Conservation (phyloP, 1,140 invertebrate genomes). For the Leptopilina clavipes region DNA sequence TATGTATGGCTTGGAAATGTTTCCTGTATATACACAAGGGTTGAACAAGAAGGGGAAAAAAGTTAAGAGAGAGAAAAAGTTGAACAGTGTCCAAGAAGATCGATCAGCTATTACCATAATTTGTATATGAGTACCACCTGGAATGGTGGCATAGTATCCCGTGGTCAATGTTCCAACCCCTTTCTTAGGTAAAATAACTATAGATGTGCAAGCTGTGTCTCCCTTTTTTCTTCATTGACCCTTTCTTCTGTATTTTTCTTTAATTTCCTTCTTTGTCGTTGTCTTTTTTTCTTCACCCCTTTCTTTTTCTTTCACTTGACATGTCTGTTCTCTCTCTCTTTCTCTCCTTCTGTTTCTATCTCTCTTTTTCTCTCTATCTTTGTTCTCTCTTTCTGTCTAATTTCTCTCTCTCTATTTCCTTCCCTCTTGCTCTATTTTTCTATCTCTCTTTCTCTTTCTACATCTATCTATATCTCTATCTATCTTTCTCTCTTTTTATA, state of each 20-base stretch:
- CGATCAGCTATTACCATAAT: constrained; percentile 46
- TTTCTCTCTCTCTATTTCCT: neutral
- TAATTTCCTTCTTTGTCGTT: neutral
- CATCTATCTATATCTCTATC: too few relatives aligned
- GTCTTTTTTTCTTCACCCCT: constrained; percentile 5
- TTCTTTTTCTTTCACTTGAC: constrained; percentile 11
- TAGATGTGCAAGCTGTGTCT: neutral
- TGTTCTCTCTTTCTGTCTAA: too few relatives aligned
- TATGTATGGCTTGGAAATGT: neutral
- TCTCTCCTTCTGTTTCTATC: neutral
- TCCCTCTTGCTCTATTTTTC: too few relatives aligned
- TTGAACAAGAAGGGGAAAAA: neutral
- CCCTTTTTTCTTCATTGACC: constrained; percentile 35
- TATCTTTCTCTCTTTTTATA: too few relatives aligned
- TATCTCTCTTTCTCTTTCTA: too few relatives aligned
- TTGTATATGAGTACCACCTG: constrained; percentile 42
- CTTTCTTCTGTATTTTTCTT: constrained; percentile 30
- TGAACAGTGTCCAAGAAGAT: constrained; percentile 13
- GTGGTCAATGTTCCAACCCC: constrained; percentile 40
- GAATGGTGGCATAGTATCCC: constrained; percentile 35
- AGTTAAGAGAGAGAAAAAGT: neutral
- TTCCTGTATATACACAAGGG: neutral
- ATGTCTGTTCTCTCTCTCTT: neutral
- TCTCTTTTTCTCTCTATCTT: neutral
- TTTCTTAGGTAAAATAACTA: constrained; percentile 1